Percentiles rank a stretch among this genome's conserved stretches.
Conservation (phyloP, 2,113 vertebrate genomes). For the Empidonax alnorum region DNA sequence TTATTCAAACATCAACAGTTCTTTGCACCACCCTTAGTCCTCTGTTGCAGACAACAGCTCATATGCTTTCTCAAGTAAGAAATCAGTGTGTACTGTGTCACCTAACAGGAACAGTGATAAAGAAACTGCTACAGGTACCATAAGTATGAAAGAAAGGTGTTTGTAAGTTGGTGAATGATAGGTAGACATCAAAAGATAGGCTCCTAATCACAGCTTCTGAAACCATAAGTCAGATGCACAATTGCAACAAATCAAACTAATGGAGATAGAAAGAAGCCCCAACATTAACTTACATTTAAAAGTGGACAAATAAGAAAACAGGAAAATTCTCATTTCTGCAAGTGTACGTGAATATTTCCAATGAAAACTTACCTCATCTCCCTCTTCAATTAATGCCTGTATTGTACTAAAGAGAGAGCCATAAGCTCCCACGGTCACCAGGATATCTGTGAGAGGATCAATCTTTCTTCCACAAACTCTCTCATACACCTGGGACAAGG, state of each 20-base stretch:
- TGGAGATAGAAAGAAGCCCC: not conserved
- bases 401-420: conserved; percentile 90
- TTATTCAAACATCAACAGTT: not conserved
- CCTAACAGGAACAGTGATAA: not conserved
- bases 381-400: conserved; percentile 89
- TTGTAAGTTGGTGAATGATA: not conserved
- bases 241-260: not conserved
- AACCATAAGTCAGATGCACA: not conserved
- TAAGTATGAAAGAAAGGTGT: not conserved
- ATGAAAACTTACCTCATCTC: conserved; percentile 86
- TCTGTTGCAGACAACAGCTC: not conserved
- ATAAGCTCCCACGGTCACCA: conserved; percentile 92
- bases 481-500: conserved; percentile 88
- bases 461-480: conserved; percentile 82
- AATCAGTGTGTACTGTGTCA: not conserved
- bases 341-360: not conserved
- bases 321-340: not conserved
- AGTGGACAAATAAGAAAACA: not conserved
- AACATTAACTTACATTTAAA: not conserved
- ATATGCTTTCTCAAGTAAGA: not conserved
- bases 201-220: not conserved
- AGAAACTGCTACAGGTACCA: not conserved
- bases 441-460: conserved; percentile 87
- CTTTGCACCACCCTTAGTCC: not conserved
- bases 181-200: not conserved